phyloP scores from a whole-genome alignment of 2,888 invertebrate species.

The Hydriomena furcata region DNA sequence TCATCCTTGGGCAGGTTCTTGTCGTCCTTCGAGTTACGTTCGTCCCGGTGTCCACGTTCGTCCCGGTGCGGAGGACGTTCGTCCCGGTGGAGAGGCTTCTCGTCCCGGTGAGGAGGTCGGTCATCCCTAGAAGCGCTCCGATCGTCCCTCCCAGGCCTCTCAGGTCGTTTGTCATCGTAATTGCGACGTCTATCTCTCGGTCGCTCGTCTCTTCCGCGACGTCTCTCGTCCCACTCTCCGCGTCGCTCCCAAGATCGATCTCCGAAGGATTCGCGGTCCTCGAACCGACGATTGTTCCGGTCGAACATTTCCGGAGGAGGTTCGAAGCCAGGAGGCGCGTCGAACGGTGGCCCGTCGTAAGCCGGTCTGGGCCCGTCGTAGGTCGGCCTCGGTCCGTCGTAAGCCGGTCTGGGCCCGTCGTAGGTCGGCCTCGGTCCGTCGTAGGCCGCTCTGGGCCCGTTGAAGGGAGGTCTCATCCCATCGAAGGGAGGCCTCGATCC shows the following conservation, averaged over 20 bases:
- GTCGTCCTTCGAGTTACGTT: conserved; percentile 9
- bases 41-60: conserved; percentile 16
- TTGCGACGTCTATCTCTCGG: conserved; percentile 15
- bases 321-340: conserved; percentile 54
- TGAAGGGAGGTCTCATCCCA: conserved; percentile 54
- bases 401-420: conserved; percentile 51
- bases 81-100: conserved; percentile 11
- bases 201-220: conserved; percentile 25
- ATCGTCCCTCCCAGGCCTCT: conserved; percentile 6
- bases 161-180: conserved; percentile 11
- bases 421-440: conserved; percentile 58
- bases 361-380: conserved; percentile 47
- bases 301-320: conserved; percentile 65
- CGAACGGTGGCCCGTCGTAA: conserved; percentile 50
- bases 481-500: conserved; percentile 49
- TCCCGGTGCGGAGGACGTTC: conserved; percentile 26
- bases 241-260: conserved; percentile 67
- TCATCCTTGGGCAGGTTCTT: conserved; percentile 2
- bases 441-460: conserved; percentile 51
- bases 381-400: conserved; percentile 50
- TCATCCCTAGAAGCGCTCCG: conserved; percentile 10
- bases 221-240: conserved; percentile 56
- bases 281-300: conserved; percentile 66
- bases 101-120: conserved; percentile 14
- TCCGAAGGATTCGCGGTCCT: conserved; percentile 65